These are phyloP conservation scores for Apotomis turbidana DNA, from an alignment of 2,888 invertebrate genomes.

Conservation along the genomic window DNA sequence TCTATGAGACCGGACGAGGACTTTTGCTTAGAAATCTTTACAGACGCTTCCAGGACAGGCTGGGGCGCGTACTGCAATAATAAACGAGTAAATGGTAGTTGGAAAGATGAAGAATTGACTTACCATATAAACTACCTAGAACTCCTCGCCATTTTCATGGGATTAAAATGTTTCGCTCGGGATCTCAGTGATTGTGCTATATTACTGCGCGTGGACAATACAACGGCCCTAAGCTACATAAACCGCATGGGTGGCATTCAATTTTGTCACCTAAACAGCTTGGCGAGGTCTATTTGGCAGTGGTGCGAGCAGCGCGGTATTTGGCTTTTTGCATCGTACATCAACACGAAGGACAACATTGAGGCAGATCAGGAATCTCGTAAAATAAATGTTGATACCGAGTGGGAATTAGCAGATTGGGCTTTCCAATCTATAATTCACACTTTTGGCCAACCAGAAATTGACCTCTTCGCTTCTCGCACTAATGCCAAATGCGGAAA, in stretches of 20 bases:
- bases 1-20: neutral
- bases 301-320: conserved; percentile 44
- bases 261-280: neutral
- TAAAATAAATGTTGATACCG: conserved; percentile 35
- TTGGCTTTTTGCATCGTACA: conserved; percentile 42
- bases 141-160: conserved; percentile 16
- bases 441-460: conserved; percentile 15
- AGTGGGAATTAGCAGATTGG: conserved; percentile 30
- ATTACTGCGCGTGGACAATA: conserved; percentile 19
- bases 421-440: conserved; percentile 18
- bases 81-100: conserved; percentile 2
- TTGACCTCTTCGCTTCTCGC: conserved; percentile 1
- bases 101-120: conserved; percentile 1
- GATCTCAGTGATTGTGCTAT: neutral
- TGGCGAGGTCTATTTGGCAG: conserved; percentile 36
- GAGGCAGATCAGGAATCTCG: conserved; percentile 44
- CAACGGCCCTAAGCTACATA: neutral
- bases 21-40: conserved; percentile 25
- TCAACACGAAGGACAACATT: conserved; percentile 14
- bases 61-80: conserved; percentile 29
- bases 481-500: neutral
- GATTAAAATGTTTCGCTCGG: conserved; percentile 15
- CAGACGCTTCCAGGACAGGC: conserved; percentile 37
- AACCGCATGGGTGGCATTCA: neutral
- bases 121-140: conserved; percentile 35